phyloP scores from a whole-genome alignment of 2,113 vertebrate genomes.

The Calidris pugnax region DNA sequence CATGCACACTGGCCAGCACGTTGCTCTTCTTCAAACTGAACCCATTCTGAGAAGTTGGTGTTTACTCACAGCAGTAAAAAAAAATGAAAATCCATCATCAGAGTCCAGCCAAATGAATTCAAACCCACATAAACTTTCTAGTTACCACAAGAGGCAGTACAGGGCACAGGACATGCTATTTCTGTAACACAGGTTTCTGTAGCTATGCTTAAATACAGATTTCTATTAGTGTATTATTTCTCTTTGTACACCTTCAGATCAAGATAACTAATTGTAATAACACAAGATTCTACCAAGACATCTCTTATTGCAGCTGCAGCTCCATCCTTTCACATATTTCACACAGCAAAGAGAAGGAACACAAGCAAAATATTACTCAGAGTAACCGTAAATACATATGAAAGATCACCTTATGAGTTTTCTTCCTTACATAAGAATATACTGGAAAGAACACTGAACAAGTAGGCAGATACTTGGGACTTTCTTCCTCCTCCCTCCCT shows the following conservation, averaged over 20 bases:
- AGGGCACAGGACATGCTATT: not conserved
- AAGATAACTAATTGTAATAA: not conserved
- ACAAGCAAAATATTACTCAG: not conserved
- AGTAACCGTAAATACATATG: not conserved
- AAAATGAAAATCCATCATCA: not conserved
- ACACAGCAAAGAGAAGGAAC: not conserved
- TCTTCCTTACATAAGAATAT: not conserved
- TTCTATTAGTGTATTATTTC: not conserved
- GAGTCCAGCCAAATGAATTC: not conserved
- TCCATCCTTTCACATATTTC: not conserved
- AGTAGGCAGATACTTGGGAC: not conserved
- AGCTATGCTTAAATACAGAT: not conserved
- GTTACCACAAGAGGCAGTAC: not conserved
- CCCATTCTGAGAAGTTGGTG: not conserved
- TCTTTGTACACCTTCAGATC: not conserved
- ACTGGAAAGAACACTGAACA: not conserved
- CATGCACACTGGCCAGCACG: not conserved
- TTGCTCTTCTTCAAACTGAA: not conserved
- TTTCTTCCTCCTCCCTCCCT: accelerated
- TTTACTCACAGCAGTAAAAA: not conserved
- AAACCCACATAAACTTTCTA: not conserved
- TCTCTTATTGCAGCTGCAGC: not conserved
- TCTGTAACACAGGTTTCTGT: not conserved
- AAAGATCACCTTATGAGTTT: not conserved
- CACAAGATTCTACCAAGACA: not conserved